These are phyloP conservation scores for Coracias cyanogaster DNA, from an alignment of 2,797 vertebrate genomes.

Conservation along the genomic window DNA sequence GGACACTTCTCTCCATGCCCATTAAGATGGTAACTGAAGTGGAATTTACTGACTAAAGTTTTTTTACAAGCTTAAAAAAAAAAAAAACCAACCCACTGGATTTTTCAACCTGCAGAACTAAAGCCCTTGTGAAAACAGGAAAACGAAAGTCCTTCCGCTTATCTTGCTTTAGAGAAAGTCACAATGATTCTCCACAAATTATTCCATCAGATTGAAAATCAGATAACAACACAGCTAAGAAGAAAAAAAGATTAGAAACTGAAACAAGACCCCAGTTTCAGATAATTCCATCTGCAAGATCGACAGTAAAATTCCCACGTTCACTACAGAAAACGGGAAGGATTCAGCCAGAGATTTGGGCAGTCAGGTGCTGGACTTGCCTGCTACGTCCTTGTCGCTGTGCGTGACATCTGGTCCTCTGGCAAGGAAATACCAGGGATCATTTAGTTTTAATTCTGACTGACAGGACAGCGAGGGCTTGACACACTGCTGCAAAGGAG, in stretches of 20 bases:
- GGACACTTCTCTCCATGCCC: not conserved
- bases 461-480: not conserved
- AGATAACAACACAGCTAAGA: not conserved
- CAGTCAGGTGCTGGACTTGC: not conserved
- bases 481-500: not conserved
- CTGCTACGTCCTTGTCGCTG: fast-evolving
- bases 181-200: not conserved
- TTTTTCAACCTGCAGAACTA: not conserved
- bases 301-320: not conserved
- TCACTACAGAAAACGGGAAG: not conserved
- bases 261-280: not conserved
- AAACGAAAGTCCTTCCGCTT: not conserved
- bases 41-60: not conserved
- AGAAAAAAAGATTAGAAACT: not conserved
- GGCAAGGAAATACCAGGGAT: not conserved
- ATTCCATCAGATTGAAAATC: not conserved
- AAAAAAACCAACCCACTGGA: not conserved
- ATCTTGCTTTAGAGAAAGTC: not conserved
- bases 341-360: not conserved
- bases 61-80: not conserved
- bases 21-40: not conserved
- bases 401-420: not conserved
- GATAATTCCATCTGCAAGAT: not conserved
- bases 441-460: not conserved
- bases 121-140: not conserved